These are phyloP conservation scores for Hetaerina americana DNA, from an alignment of 1,140 invertebrate genomes.

Conservation along the genomic window DNA sequence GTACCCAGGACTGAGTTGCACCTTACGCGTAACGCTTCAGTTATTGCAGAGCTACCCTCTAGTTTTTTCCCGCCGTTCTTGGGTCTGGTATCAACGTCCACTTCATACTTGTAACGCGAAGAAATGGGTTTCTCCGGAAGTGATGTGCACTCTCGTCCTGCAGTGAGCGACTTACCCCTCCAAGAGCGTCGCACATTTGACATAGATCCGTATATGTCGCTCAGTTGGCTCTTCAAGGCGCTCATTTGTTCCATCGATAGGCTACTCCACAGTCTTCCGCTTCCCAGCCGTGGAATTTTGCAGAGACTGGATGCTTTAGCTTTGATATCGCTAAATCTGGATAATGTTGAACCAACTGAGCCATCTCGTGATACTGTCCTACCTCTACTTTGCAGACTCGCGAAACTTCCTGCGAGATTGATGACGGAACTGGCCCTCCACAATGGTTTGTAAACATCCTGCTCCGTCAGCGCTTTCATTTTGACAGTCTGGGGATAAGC, in stretches of 20 bases:
- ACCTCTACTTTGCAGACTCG: slow-evolving; percentile 18
- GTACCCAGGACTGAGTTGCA: slow-evolving; percentile 46
- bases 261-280: slow-evolving; percentile 68
- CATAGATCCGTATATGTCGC: slow-evolving; percentile 58
- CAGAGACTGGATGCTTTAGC: neutral
- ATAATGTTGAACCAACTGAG: neutral
- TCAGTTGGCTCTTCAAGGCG: slow-evolving; percentile 63
- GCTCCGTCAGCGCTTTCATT: slow-evolving; percentile 32
- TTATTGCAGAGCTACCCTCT: neutral
- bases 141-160: slow-evolving; percentile 22
- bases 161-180: slow-evolving; percentile 25
- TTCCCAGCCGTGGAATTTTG: slow-evolving; percentile 26
- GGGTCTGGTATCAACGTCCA: neutral
- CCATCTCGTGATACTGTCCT: neutral
- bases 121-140: neutral
- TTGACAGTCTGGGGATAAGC: slow-evolving; percentile 29
- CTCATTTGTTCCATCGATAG: slow-evolving; percentile 72
- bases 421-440: slow-evolving; percentile 69
- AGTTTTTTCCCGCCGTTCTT: slow-evolving; percentile 9
- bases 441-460: slow-evolving; percentile 62
- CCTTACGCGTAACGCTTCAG: slow-evolving; percentile 43
- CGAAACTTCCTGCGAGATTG: slow-evolving; percentile 55
- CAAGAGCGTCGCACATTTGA: slow-evolving; percentile 23
- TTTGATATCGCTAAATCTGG: neutral
- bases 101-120: neutral